phyloP scores from a whole-genome alignment of 2,113 vertebrate species.

The Plecturocebus donacophilus region DNA sequence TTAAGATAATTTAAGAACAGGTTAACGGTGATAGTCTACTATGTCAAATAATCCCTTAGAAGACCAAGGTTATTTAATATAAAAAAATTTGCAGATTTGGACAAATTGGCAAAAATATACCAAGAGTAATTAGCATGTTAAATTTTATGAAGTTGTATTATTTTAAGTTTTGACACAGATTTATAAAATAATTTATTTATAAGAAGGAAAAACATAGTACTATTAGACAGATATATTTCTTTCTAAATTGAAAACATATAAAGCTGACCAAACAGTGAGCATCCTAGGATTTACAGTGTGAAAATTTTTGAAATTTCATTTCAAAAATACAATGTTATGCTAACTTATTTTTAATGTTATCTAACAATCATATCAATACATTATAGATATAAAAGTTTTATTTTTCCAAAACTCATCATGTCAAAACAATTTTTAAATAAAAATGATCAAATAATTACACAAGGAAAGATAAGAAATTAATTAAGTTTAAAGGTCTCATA shows the following conservation, averaged over 20 bases:
- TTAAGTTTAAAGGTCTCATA: background rate
- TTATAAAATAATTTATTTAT: background rate
- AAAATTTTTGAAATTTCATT: background rate
- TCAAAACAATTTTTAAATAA: background rate
- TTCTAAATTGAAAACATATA: background rate
- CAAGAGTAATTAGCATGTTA: background rate
- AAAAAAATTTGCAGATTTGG: background rate
- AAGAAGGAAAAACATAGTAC: background rate
- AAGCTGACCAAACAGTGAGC: background rate
- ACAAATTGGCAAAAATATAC: background rate
- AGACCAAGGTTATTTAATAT: background rate
- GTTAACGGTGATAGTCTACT: background rate
- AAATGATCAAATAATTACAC: background rate
- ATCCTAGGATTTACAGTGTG: background rate
- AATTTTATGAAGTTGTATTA: background rate
- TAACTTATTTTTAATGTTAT: too few species aligned
- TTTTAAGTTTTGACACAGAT: background rate
- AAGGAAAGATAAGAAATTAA: background rate
- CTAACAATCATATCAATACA: background rate
- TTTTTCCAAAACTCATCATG: background rate
- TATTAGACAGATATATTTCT: background rate
- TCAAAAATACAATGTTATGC: too few species aligned
- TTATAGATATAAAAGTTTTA: background rate
- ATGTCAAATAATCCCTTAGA: background rate
- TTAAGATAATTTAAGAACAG: background rate